phyloP scores from a whole-genome alignment of 1,140 invertebrate species.

The Drosophila orena region DNA sequence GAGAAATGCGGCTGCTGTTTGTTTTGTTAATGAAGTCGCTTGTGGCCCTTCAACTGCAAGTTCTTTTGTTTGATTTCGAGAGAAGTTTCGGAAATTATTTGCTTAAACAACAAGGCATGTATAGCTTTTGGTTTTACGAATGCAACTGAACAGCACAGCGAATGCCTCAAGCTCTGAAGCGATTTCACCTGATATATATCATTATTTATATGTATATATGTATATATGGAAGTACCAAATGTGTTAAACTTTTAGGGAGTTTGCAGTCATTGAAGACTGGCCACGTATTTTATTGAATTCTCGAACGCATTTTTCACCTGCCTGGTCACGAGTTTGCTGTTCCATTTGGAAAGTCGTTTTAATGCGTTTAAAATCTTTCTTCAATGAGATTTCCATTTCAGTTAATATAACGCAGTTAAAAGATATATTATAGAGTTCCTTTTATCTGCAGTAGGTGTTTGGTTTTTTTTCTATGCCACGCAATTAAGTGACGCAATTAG shows the following conservation, averaged over 20 bases:
- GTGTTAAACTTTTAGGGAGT: constrained; percentile 20
- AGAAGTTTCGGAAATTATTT: constrained; percentile 19
- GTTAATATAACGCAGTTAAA: no score
- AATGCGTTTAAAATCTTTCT: no score
- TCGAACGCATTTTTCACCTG: constrained; percentile 9
- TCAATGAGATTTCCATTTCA: no score
- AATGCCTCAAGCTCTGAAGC: not conserved
- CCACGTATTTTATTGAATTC: constrained; percentile 49
- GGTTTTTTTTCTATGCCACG: no score
- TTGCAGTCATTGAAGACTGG: constrained; percentile 1
- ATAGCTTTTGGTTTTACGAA: not conserved
- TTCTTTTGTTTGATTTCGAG: constrained; percentile 34
- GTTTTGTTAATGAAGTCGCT: constrained; percentile 44
- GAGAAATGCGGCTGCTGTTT: constrained; percentile 36
- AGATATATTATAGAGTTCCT: no score
- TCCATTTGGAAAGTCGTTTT: no score
- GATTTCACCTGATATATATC: constrained; percentile 1
- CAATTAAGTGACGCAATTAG: not conserved
- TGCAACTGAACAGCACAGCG: not conserved
- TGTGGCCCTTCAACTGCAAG: constrained; percentile 20
- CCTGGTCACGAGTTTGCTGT: not conserved
- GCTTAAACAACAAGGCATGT: not conserved
- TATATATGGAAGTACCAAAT: constrained; percentile 3
- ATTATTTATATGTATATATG: not conserved
- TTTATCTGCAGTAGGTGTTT: not conserved